phyloP scores from a whole-genome alignment of 2,113 vertebrate species.

The Halcyon malimbica region DNA sequence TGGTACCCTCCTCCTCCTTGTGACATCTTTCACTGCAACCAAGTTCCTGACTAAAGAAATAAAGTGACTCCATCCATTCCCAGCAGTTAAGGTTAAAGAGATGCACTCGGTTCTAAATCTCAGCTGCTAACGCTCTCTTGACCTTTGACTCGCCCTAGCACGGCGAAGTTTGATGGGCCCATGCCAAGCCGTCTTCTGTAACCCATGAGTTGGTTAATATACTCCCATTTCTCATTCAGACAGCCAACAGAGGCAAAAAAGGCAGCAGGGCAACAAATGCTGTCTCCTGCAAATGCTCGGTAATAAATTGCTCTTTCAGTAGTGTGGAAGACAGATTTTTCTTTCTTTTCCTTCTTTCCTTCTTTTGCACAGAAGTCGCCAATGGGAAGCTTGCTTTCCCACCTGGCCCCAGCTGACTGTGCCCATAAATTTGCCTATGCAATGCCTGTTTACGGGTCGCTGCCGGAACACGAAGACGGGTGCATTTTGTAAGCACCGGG shows the following conservation, averaged over 20 bases:
- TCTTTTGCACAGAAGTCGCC: conserved; percentile 67
- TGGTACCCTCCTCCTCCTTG: neutral
- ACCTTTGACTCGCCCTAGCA: conserved; percentile 64
- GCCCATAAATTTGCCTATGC: conserved; percentile 82
- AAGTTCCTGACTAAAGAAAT: conserved; percentile 48
- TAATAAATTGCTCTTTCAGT: conserved; percentile 96
- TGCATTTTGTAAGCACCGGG: conserved; percentile 77
- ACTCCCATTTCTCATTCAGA: conserved; percentile 89
- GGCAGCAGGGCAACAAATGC: conserved; percentile 89
- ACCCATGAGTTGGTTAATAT: conserved; percentile 83
- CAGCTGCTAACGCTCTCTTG: conserved; percentile 63
- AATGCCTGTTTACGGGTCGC: conserved; percentile 80
- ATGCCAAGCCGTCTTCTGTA: conserved; percentile 73
- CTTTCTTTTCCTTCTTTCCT: conserved; percentile 76
- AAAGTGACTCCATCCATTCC: conserved; percentile 46
- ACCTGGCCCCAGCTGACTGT: conserved; percentile 79
- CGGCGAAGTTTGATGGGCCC: conserved; percentile 72
- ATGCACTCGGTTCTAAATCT: conserved; percentile 62
- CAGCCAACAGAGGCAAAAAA: conserved; percentile 82
- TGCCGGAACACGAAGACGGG: conserved; percentile 79
- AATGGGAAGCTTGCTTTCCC: conserved; percentile 73
- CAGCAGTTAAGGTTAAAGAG: conserved; percentile 64
- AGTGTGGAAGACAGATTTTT: conserved; percentile 87
- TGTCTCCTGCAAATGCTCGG: conserved; percentile 87
- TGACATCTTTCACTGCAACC: conserved; percentile 19